A percentile compares a stretch with the other conserved stretches of the same genome.
phyloP scores from a whole-genome alignment of 2,797 vertebrate genomes.

The Epinephelus awoara region DNA sequence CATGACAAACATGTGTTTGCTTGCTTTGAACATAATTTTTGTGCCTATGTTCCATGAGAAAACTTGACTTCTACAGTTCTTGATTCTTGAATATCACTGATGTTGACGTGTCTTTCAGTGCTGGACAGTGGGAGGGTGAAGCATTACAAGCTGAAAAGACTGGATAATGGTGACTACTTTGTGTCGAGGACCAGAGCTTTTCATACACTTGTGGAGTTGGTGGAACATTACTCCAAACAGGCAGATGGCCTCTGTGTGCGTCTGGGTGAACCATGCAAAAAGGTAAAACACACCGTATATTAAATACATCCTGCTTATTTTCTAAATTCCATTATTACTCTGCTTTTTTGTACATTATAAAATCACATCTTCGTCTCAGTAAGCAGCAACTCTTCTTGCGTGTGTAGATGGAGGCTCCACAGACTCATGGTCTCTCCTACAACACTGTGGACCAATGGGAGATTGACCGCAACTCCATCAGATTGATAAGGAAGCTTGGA shows the following conservation, averaged over 20 bases:
- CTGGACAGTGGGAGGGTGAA: conserved; percentile 88
- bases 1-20: neutral
- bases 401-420: conserved; percentile 81
- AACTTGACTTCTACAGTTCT: neutral
- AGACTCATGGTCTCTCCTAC: conserved; percentile 91
- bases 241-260: conserved; percentile 90
- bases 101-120: conserved; percentile 84
- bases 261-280: conserved; percentile 90
- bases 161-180: conserved; percentile 86
- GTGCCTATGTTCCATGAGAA: neutral
- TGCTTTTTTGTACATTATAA: neutral
- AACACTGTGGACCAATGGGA: conserved; percentile 97
- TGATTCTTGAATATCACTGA: neutral
- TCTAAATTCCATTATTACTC: neutral
- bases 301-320: neutral
- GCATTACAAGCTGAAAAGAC: conserved; percentile 91
- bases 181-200: conserved; percentile 84
- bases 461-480: conserved; percentile 90
- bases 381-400: neutral
- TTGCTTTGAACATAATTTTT: neutral
- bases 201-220: conserved; percentile 86
- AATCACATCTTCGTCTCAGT: neutral
- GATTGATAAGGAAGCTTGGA: conserved; percentile 89
- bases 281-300: conserved; percentile 81
- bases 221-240: conserved; percentile 86